phyloP scores from a whole-genome alignment of 2,888 invertebrate species.

The Argyresthia albistria region DNA sequence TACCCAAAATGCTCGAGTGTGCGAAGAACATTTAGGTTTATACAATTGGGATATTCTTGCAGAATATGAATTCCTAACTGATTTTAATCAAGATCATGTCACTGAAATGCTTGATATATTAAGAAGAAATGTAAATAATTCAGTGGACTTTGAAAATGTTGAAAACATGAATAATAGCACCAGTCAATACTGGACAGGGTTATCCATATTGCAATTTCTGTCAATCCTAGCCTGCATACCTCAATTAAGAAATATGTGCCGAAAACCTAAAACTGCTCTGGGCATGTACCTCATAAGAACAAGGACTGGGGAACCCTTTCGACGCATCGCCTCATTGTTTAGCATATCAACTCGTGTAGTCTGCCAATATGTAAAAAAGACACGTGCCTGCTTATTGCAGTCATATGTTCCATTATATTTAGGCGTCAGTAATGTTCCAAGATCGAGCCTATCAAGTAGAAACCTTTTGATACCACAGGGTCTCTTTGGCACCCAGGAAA shows the following conservation, averaged over 20 bases:
- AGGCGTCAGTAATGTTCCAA: constrained; percentile 2
- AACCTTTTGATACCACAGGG: background rate
- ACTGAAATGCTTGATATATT: constrained; percentile 6
- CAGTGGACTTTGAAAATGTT: constrained; percentile 7
- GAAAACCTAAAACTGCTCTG: constrained; percentile 6
- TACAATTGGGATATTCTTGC: constrained; percentile 9
- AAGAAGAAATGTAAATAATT: constrained; percentile 4
- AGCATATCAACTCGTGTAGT: constrained; percentile 1
- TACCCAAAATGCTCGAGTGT: constrained; percentile 5
- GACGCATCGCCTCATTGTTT: constrained; percentile 6
- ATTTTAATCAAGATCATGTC: constrained; percentile 7
- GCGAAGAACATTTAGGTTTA: constrained; percentile 9
- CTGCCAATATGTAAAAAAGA: constrained; percentile 1
- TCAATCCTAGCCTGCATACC: constrained; percentile 5
- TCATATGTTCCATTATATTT: constrained; percentile 5
- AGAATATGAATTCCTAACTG: constrained; percentile 8
- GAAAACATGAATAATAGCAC: constrained; percentile 2
- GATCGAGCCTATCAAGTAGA: background rate
- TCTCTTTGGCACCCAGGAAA: constrained; percentile 4
- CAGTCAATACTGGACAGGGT: constrained; percentile 5
- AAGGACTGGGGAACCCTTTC: constrained; percentile 10
- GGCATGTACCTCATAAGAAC: constrained; percentile 1
- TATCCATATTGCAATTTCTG: constrained; percentile 4
- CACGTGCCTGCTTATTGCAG: background rate
- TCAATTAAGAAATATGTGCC: constrained; percentile 4